Evolutionary conservation across 2,797 vertebrate species (phyloP), one percentile per base, ranked within the genome.

Genomic region (Chlorospingus semifuscus): DNA sequence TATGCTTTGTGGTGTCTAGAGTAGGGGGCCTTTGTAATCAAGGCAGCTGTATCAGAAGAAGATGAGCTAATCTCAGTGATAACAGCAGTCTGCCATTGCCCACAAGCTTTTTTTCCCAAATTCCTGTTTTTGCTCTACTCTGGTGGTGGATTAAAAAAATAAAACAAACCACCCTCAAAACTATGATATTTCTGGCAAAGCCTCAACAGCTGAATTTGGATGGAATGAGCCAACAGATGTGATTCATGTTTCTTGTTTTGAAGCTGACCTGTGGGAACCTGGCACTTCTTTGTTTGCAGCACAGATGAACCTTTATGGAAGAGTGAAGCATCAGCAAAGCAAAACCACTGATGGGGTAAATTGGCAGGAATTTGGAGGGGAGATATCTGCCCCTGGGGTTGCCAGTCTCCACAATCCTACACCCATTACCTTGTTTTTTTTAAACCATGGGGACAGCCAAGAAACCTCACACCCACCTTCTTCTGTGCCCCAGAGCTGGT

Each of bases 201-300:
- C 22, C 39, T 60, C 39, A 49, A 32, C n/a, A 61, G 71, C 36
- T 89, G 41, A 78, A 60, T 60, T 83, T 37, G 30, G 46, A 84
- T 42, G 36, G 34, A 94, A 71, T n/a, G 24, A 41, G 22, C 42
- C 55, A 87, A 76, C 23, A 86, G 70, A 78, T 56, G 61, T 36
- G 27, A 74, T 83, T 76, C 32, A 34, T 59, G 60, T 76, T 88
- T 78, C 80, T 83, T 79, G 41, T 32, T 92, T 88, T 70, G 70
- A 86, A 94, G 55, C 2, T 15, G 23, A 76, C 74, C 70, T 29
- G 50, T 85, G 77, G 49, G 49, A 96, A 91, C 52, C n/a, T 9
- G 3, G 56, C 17, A 57, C 7, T 57, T 61, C 24, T 80, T 71
- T 8, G 5, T 60, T 66, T 66, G 53, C 52, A 76, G 88, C 4